Evolutionary conservation across 2,113 vertebrate genomes (phyloP), one percentile per base, ranked within the genome.

Genomic region (Rallus limicola): DNA sequence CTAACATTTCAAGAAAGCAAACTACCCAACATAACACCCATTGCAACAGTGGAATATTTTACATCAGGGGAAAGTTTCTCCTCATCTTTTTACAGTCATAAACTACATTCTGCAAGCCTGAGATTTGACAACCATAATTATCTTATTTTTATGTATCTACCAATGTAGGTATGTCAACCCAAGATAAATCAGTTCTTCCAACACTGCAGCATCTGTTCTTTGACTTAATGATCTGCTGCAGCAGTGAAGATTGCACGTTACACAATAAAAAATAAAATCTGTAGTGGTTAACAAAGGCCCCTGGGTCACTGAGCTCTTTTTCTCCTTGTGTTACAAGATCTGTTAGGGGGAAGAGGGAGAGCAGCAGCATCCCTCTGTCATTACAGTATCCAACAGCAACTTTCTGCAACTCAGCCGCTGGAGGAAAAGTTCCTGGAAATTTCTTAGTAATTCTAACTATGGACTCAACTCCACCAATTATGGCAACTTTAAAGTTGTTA

Each of bases 111-210:
- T 68, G 42, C 33, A 79, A 75, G 20, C 38, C 44, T 40, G 8
- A 79, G 31, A 79, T 91, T 65, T 72, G 58, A 69, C n/a, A 68
- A 76, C 5, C 10, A 15, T 53, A 59, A 71, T 79, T 53, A 72
- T 24, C 17, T 82, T 82, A 53, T 26, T 91, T 82, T 60, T 60
- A 81, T 1, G 0, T 40, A 84, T 69, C 21, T 65, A 86, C 17
- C 21, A 53, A 56, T 78, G 71, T 2, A 40, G 10, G 9, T 44
- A 50, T 6, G 8, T 46, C 14, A 56, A 64, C 18, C 8, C 11
- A 90, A 70, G 28, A 83, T 36, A 78, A 86, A 81, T 40, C 19
- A 69, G 58, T 81, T 86, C n/a, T 86, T 72, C 62, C 50, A 84
- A 6, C 42, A 75, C 4, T 46, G 21, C 52, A 83, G n/a, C 15